Base-by-base conservation (phyloP, 2,797 vertebrate genomes). In the Buphagus erythrorhynchus region DNA sequence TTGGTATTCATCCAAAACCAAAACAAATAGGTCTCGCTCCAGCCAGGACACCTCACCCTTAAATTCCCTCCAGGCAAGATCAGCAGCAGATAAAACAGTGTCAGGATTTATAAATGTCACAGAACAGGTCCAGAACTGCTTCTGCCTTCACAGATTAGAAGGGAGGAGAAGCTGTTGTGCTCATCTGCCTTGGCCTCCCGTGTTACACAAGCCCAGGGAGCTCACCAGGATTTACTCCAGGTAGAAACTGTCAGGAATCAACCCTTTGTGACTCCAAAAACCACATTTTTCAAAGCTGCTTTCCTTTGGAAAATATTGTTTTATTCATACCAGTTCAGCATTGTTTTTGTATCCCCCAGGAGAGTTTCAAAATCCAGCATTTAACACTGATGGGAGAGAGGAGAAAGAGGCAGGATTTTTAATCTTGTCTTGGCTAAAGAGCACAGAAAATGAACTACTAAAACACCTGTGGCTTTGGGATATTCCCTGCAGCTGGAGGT, bases 21-120 rank as follows among this genome's bases (percentile, higher is more conserved):
- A 82, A 95, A 66, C 67, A 89, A 57, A 88, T 66, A 16, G 2
- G 8, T 75, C 68, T 75, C 18, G 0, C 40, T 86, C 55, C 24
- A 83, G 59, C 59, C 80, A 88, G 80, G 52, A 86, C 80, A 78
- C 38, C 74, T 96, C 92, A 94, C 48, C 42, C 77, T 78, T 85
- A 71, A 96, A 93, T 84, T 93, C 58, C 57, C 86, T 89, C 77
- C 93, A 87, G 88, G 86, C 63, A 79, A 61, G 74, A 93, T 71
- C 67, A 90, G 67, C 88, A 84, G 79, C 71, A 85, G 82, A 88
- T 42, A 80, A 63, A 67, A 42, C 10, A 49, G 52, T 76, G 75
- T 74, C 82, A 86, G 28, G 17, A 57, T 85, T 85, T 43, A 77
- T 86, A 83, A 95, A 91, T 72, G 85, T 84, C 93, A 95, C 35